A percentile compares a stretch with the other conserved stretches of the same genome.
Conservation (phyloP, 2,797 vertebrate species). For the Apogon talboti region DNA sequence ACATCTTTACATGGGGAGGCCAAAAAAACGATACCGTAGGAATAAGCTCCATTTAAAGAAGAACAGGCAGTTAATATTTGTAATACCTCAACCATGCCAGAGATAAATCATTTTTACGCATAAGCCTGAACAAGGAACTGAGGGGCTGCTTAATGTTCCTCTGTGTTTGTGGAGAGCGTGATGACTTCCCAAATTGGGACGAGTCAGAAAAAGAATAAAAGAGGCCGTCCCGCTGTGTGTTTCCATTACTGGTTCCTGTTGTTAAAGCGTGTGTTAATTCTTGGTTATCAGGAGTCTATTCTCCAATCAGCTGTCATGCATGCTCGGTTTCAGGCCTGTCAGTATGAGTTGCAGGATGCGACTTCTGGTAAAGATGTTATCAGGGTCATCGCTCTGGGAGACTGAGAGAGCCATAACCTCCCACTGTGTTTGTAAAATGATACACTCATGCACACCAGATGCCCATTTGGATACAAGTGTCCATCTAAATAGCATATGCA, state of each 20-base stretch:
- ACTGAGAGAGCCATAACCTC: constrained; percentile 1
- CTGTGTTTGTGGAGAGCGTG: background rate
- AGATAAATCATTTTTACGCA: background rate
- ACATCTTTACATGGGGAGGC: background rate
- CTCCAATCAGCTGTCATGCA: background rate
- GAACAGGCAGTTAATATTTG: constrained; percentile 4
- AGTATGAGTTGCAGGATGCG: background rate
- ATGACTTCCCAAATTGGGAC: constrained; percentile 1
- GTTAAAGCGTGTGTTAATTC: background rate
- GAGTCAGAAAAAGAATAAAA: background rate
- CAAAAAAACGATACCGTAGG: background rate
- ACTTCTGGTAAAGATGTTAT: background rate
- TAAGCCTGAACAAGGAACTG: background rate
- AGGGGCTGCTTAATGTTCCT: background rate
- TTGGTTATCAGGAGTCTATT: no score
- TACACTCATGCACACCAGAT: constrained; percentile 13
- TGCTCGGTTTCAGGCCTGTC: background rate
- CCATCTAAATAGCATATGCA: constrained; percentile 1
- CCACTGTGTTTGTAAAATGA: constrained; percentile 7
- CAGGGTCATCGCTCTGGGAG: background rate
- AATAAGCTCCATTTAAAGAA: background rate
- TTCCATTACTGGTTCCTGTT: constrained; percentile 3
- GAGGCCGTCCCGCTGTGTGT: background rate
- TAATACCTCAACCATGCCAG: background rate
- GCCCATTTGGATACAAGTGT: background rate